These are phyloP conservation scores for Cylindroiulus punctatus DNA, from an alignment of 2,888 invertebrate genomes.

Conservation along the genomic window DNA sequence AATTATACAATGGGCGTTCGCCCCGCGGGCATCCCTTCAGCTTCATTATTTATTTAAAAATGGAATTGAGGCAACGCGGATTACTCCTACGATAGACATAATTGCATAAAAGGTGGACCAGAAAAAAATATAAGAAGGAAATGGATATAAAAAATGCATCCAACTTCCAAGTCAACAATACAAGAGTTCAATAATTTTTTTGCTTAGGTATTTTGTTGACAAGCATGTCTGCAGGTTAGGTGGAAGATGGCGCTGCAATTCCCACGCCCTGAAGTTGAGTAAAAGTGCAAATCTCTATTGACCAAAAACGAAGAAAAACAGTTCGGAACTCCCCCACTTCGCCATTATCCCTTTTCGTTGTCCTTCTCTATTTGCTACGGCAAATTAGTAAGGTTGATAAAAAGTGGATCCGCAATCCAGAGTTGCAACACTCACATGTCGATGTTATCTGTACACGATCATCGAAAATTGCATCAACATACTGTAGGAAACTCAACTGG, in stretches of 20 bases:
- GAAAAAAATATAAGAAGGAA: conserved; percentile 19
- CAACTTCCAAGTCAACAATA: background rate
- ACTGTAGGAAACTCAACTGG: too few relatives aligned
- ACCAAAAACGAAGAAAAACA: background rate
- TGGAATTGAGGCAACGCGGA: background rate
- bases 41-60: conserved; percentile 40
- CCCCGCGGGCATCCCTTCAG: conserved; percentile 22
- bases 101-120: background rate
- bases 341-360: background rate
- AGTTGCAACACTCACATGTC: too few relatives aligned
- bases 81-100: conserved; percentile 24
- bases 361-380: background rate
- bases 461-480: too few relatives aligned
- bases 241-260: conserved; percentile 27
- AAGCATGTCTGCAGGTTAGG: background rate
- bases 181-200: conserved; percentile 32
- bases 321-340: background rate
- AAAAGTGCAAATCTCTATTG: background rate
- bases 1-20: conserved; percentile 33
- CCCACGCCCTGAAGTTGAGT: conserved; percentile 6
- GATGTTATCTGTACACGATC: too few relatives aligned
- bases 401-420: too few relatives aligned
- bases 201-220: conserved; percentile 13
- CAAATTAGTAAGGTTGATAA: background rate
- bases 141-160: conserved; percentile 8